Conservation (phyloP, 2,888 invertebrate genomes). For the Drosophila dives region DNA sequence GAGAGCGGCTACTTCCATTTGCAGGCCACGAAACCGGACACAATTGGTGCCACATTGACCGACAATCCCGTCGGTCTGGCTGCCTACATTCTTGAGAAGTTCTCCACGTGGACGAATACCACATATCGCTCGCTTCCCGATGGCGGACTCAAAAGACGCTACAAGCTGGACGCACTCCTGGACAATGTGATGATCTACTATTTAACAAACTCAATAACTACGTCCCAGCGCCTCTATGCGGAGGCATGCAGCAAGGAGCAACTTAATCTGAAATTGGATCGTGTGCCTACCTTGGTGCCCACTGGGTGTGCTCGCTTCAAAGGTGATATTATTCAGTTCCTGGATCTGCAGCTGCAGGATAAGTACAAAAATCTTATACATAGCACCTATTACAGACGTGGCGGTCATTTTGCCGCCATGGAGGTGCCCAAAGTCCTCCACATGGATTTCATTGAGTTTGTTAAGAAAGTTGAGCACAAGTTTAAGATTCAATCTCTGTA, state of each 20-base stretch:
- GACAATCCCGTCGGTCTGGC: slow-evolving; percentile 91
- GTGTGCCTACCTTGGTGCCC: slow-evolving; percentile 89
- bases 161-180: slow-evolving; percentile 86
- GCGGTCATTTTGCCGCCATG: slow-evolving; percentile 95
- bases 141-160: slow-evolving; percentile 88
- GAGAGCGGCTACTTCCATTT: slow-evolving; percentile 90
- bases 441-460: slow-evolving; percentile 89
- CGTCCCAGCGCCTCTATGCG: slow-evolving; percentile 89
- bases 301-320: slow-evolving; percentile 91
- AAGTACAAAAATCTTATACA: slow-evolving; percentile 89
- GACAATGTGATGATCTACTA: slow-evolving; percentile 94
- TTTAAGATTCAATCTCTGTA: slow-evolving; percentile 67
- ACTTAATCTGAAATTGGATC: slow-evolving; percentile 66
- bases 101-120: slow-evolving; percentile 89
- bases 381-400: slow-evolving; percentile 88
- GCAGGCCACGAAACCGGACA: slow-evolving; percentile 95
- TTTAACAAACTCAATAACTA: slow-evolving; percentile 89
- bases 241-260: slow-evolving; percentile 85
- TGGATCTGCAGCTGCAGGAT: slow-evolving; percentile 87
- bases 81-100: slow-evolving; percentile 96
- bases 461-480: slow-evolving; percentile 83
- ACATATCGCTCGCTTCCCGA: slow-evolving; percentile 86
- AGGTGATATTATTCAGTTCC: slow-evolving; percentile 87
- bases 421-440: slow-evolving; percentile 91
- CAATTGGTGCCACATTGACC: slow-evolving; percentile 87